phyloP scores from a whole-genome alignment of 1,140 invertebrate species.

The Drosophila santomea region DNA sequence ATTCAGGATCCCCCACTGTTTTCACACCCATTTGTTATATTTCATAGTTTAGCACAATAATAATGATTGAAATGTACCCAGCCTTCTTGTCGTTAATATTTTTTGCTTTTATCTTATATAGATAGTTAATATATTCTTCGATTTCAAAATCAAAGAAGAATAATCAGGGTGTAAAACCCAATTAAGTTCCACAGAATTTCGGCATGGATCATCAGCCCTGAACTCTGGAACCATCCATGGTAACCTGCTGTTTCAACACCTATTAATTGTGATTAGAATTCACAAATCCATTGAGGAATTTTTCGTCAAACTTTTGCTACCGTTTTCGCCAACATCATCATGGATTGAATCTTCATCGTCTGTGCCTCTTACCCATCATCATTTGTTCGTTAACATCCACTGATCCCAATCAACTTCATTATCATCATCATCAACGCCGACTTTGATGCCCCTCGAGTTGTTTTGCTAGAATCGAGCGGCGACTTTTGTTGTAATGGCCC shows the following conservation, averaged over 20 bases:
- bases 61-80: background rate
- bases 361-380: constrained; percentile 10
- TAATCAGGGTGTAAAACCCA: background rate
- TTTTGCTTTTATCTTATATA: background rate
- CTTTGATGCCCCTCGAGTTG: constrained; percentile 27
- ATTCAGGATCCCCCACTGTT: constrained; percentile 7
- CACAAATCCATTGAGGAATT: background rate
- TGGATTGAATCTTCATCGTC: background rate
- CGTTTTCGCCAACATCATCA: constrained; percentile 19
- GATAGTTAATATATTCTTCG: background rate
- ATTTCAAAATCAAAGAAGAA: background rate
- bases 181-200: background rate
- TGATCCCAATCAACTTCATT: constrained; percentile 39
- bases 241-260: constrained; percentile 8
- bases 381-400: constrained; percentile 25
- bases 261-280: constrained; percentile 29
- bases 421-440: constrained; percentile 32
- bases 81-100: background rate
- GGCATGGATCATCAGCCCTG: constrained; percentile 7
- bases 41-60: background rate
- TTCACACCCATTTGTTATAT: constrained; percentile 6
- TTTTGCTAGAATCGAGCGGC: constrained; percentile 18
- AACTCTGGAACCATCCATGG: constrained; percentile 19
- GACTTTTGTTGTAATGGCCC: constrained; percentile 59
- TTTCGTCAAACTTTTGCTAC: constrained; percentile 28